Evolutionary conservation across 2,888 invertebrate species (phyloP).

Genomic region (Melipona bicolor): DNA sequence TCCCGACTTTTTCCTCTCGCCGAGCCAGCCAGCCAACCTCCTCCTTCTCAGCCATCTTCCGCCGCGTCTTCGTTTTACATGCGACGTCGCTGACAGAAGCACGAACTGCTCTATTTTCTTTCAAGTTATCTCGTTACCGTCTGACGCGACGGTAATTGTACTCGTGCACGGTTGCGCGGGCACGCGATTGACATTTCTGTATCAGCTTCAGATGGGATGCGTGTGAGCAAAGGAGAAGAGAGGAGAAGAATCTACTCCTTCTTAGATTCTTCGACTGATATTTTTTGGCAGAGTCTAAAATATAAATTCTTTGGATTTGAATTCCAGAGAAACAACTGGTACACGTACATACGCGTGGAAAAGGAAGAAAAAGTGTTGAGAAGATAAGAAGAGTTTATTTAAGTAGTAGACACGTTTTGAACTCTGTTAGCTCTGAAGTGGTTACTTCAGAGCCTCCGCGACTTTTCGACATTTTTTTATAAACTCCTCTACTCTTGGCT

Average conservation of each 20-base stretch:
- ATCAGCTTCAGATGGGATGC: not conserved
- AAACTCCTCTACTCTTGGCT: not conserved
- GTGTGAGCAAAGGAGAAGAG: not conserved
- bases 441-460: not conserved
- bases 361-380: not conserved
- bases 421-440: not conserved
- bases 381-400: not conserved
- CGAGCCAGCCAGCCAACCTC: too few relatives aligned
- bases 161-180: constrained; percentile 24
- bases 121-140: constrained; percentile 58
- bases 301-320: too few relatives aligned
- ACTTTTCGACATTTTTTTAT: not conserved
- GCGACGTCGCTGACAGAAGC: constrained; percentile 38
- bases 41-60: too few relatives aligned
- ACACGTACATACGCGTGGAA: not conserved
- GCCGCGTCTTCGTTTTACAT: constrained; percentile 41
- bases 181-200: constrained; percentile 24
- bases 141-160: constrained; percentile 57
- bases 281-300: not conserved
- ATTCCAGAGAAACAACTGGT: not conserved
- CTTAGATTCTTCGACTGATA: not conserved
- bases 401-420: not conserved
- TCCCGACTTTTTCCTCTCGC: constrained; percentile 5
- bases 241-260: not conserved
- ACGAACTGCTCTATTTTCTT: constrained; percentile 57